Evolutionary conservation across 2,888 invertebrate species (phyloP).

Genomic region (Teinopalpus imperialis): DNA sequence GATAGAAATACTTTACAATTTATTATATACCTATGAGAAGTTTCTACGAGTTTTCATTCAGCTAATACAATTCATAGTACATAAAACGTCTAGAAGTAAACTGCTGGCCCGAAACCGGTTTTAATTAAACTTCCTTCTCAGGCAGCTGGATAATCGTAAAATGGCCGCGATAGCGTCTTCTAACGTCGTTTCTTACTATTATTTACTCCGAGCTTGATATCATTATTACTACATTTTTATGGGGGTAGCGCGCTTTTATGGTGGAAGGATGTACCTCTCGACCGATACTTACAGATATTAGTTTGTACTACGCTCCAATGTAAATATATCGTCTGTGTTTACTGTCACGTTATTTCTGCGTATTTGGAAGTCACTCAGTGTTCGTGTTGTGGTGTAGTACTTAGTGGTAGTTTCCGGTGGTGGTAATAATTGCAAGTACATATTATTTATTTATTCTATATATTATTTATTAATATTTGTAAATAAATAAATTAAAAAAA

Average conservation of each 20-base stretch:
- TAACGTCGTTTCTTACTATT: conserved; percentile 38
- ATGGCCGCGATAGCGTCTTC: conserved; percentile 11
- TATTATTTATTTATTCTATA: no score
- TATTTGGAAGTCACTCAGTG: no score
- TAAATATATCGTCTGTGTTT: not conserved
- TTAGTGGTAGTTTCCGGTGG: no score
- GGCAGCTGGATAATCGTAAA: conserved; percentile 23
- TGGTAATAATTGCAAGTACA: no score
- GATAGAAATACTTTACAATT: no score
- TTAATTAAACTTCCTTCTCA: conserved; percentile 15
- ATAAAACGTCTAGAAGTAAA: conserved; percentile 9
- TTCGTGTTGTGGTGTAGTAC: no score
- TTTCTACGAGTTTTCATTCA: no score
- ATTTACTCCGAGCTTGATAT: conserved; percentile 57
- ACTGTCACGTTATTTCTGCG: no score
- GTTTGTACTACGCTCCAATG: conserved; percentile 3
- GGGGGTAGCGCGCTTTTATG: conserved; percentile 55
- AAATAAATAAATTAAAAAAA: no score
- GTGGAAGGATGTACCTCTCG: conserved; percentile 28
- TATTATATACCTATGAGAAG: no score
- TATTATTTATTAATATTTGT: no score
- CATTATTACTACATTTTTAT: conserved; percentile 61
- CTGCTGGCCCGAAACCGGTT: not conserved
- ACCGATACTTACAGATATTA: conserved; percentile 8
- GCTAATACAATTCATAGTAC: not conserved